These are phyloP conservation scores for Eurois occulta DNA, from an alignment of 2,888 invertebrate species.

Conservation along the genomic window DNA sequence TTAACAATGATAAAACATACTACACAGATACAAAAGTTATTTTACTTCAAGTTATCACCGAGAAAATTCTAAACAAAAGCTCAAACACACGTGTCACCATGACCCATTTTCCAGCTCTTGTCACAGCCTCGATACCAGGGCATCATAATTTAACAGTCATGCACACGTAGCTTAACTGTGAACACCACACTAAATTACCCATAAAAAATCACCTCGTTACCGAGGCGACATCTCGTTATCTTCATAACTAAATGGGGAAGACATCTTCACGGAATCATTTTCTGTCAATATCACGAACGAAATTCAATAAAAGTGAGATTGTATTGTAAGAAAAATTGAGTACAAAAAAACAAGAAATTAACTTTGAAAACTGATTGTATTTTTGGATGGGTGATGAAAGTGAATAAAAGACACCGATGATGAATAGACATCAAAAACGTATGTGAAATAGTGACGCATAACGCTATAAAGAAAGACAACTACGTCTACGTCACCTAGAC, in stretches of 20 bases:
- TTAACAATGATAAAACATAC: too few relatives aligned
- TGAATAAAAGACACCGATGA: conserved; percentile 6
- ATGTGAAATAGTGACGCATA: background rate
- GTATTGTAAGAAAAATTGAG: background rate
- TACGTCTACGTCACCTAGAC: background rate
- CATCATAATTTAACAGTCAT: conserved; percentile 71
- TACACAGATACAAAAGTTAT: background rate
- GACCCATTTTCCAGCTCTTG: conserved; percentile 48
- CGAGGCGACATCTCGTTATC: conserved; percentile 59
- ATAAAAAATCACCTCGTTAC: conserved; percentile 46
- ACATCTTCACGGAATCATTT: conserved; percentile 9
- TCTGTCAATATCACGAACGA: conserved; percentile 19
- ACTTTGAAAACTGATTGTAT: background rate
- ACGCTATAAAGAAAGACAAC: background rate
- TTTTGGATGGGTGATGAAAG: background rate
- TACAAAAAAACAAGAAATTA: background rate
- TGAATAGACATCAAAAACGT: conserved; percentile 8
- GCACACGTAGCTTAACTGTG: conserved; percentile 65
- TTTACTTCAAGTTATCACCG: background rate
- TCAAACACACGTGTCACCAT: conserved; percentile 26
- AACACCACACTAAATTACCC: conserved; percentile 61
- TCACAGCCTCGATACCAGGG: conserved; percentile 38
- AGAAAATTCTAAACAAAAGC: conserved; percentile 27
- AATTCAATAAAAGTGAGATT: background rate
- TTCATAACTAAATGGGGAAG: conserved; percentile 23